phyloP scores from a whole-genome alignment of 2,888 invertebrate species.

The Brenthis daphne region DNA sequence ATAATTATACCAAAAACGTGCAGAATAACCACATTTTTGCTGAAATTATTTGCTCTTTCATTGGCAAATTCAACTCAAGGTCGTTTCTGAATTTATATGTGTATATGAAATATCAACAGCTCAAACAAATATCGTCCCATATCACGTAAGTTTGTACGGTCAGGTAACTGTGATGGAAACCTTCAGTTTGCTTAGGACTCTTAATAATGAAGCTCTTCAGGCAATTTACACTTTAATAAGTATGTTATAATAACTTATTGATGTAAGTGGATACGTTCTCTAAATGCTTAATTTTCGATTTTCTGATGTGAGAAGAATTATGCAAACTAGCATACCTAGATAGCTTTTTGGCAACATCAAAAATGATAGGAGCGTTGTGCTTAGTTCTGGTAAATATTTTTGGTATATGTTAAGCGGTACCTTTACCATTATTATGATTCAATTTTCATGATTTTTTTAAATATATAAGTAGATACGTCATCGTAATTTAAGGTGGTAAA shows the following conservation, averaged over 20 bases:
- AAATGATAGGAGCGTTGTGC: too few relatives aligned
- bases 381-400: too few relatives aligned
- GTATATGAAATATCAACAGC: constrained; percentile 26
- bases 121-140: constrained; percentile 19
- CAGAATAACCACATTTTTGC: too few relatives aligned
- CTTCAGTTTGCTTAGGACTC: constrained; percentile 44
- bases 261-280: constrained; percentile 2
- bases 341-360: too few relatives aligned
- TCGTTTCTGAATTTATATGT: neutral
- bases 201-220: constrained; percentile 45
- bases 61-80: neutral
- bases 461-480: neutral
- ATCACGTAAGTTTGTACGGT: constrained; percentile 38
- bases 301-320: neutral
- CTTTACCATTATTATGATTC: neutral
- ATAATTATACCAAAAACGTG: too few relatives aligned
- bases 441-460: neutral
- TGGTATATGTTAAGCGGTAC: too few relatives aligned
- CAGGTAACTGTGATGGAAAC: constrained; percentile 29
- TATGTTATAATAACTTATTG: constrained; percentile 31
- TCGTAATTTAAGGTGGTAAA: too few relatives aligned
- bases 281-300: neutral
- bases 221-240: constrained; percentile 32
- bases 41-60: neutral
- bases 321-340: too few relatives aligned